Base-by-base conservation (phyloP, 2,113 vertebrate genomes). In the Cyprinodon tularosa region DNA sequence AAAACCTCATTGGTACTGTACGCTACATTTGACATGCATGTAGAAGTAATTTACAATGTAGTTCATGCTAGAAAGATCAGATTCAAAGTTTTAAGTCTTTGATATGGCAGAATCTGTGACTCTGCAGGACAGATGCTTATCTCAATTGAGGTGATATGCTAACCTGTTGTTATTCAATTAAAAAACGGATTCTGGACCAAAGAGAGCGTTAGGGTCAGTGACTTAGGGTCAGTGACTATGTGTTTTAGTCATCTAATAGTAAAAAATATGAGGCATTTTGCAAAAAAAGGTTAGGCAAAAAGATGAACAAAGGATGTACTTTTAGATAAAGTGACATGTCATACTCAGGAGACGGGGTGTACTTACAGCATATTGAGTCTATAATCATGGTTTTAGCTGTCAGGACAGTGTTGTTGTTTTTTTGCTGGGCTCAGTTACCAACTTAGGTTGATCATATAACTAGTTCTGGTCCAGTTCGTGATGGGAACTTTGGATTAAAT, bases 1-100 rank as follows among this genome's bases (percentile, higher is more conserved):
- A 3, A n/a, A 77, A 61, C 69, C 70, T 59, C 38, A 63, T 76
- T 82, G 69, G 74, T 38, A 20, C 60, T 71, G 11, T 14, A 20
- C 72, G 71, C 50, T 50, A 59, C 78, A 72, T 81, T 88, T 79
- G 47, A 14, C 79, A 81, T 59, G 62, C 74, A 68, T 42, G 64
- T 68, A 68, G 39, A 74, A 38, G 20, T 63, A 2, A 80, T 42
- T 42, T 20, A 4, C 84, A 88, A 91, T 84, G 78, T 89, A 84
- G 83, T 81, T 86, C 88, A 84, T 71, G 77, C 59, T 84, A 77
- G 67, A 50, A 60, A 59, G 75, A 62, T 59, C 61, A 17, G 68
- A 74, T 22, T 60, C 59, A 40, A 59, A 29, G 29, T 29, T 29
- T 29, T 29, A 29, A 29, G 29, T 29, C 29, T 29, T 29, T 29